These are phyloP conservation scores for Pycnomerus fuliginosus DNA, from an alignment of 2,888 invertebrate species.

Conservation along the genomic window DNA sequence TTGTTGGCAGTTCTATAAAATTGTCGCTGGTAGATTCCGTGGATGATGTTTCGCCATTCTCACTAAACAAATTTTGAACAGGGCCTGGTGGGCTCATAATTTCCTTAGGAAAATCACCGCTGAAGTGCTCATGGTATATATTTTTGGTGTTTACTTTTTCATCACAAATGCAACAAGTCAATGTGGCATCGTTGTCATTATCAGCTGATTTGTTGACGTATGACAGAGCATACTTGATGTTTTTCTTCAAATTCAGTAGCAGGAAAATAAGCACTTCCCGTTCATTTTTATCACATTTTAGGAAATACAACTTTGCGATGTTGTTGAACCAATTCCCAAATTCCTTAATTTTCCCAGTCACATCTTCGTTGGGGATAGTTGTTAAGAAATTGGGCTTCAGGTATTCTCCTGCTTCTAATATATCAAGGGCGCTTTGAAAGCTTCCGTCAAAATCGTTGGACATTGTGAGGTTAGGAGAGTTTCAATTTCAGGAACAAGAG, in stretches of 20 bases:
- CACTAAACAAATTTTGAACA: slow-evolving; percentile 3
- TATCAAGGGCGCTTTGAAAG: no score
- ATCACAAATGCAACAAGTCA: slow-evolving; percentile 31
- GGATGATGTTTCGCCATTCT: not conserved
- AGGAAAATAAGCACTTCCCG: slow-evolving; percentile 28
- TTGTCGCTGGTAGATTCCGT: not conserved
- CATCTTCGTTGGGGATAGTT: no score
- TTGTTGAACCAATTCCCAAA: no score
- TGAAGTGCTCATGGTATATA: slow-evolving; percentile 37
- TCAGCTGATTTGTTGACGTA: slow-evolving; percentile 24
- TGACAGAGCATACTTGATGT: slow-evolving; percentile 27
- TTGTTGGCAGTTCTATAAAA: not conserved
- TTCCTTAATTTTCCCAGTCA: no score
- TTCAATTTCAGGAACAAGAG: no score
- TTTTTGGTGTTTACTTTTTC: slow-evolving; percentile 33
- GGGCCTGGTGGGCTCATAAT: slow-evolving; percentile 6
- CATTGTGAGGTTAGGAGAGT: no score
- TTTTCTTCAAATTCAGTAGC: slow-evolving; percentile 33
- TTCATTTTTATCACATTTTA: slow-evolving; percentile 23
- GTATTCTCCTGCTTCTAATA: no score
- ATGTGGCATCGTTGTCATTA: slow-evolving; percentile 17
- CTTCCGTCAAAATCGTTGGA: no score
- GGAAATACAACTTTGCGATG: no score
- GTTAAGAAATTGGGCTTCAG: no score
- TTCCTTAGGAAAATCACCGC: slow-evolving; percentile 30